A percentile compares a stretch with the other conserved stretches of the same genome.
These are phyloP conservation scores for Rhaphigaster nebulosa DNA, from an alignment of 2,888 invertebrate genomes.

Conservation along the genomic window DNA sequence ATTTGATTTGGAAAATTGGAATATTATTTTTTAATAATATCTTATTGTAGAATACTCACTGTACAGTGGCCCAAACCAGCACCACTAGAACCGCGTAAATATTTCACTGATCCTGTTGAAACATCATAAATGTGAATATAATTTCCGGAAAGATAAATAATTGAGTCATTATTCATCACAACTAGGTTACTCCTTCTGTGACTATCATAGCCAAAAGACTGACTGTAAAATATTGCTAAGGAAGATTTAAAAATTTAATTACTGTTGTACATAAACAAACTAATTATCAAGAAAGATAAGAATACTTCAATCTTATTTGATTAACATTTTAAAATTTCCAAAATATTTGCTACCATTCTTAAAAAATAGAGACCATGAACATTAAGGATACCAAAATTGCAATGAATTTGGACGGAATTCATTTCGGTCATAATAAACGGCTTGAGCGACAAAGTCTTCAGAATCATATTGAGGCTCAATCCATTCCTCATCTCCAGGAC, in stretches of 20 bases:
- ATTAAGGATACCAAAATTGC: constrained; percentile 79
- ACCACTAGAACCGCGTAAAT: constrained; percentile 81
- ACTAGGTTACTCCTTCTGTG: constrained; percentile 84
- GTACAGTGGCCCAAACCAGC: constrained; percentile 86
- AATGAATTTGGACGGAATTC: constrained; percentile 75
- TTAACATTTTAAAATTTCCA: not conserved
- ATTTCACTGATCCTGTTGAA: constrained; percentile 76
- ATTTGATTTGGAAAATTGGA: not conserved
- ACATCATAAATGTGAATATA: constrained; percentile 83
- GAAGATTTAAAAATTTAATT: not conserved
- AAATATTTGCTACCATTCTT: not conserved
- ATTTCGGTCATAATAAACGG: constrained; percentile 71
- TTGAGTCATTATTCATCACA: constrained; percentile 79
- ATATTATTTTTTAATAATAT: not conserved
- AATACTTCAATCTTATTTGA: not conserved
- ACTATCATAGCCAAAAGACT: constrained; percentile 91
- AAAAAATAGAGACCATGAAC: not conserved
- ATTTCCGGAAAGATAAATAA: constrained; percentile 87
- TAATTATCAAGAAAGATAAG: not conserved
- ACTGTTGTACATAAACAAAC: not conserved
- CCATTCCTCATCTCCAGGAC: constrained; percentile 65
- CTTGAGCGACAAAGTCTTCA: constrained; percentile 74
- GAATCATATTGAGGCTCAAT: constrained; percentile 67
- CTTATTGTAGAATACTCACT: constrained; percentile 71
- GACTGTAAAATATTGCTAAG: constrained; percentile 70